A percentile compares a stretch with the other conserved stretches of the same genome.
Conservation (phyloP, 2,888 invertebrate species). For the Mechanitis messenoides region DNA sequence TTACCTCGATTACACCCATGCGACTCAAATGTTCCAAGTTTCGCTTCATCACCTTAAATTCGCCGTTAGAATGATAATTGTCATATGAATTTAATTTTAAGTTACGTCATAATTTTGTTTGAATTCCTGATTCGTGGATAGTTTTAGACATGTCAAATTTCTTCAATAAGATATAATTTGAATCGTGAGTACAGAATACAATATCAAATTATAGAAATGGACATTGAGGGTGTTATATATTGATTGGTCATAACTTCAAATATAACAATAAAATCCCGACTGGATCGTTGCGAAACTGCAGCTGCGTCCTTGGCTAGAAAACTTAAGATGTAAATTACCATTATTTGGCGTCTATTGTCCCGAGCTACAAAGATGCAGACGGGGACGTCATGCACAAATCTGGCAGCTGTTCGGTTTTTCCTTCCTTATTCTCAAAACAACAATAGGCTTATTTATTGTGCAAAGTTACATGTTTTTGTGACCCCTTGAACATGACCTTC, state of each 20-base stretch:
- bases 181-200: no score
- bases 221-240: not conserved
- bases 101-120: no score
- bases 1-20: slow-evolving; percentile 53
- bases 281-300: slow-evolving; percentile 57
- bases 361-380: slow-evolving; percentile 67
- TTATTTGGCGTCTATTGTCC: slow-evolving; percentile 66
- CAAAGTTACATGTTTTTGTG: slow-evolving; percentile 66
- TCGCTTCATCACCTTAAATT: slow-evolving; percentile 50
- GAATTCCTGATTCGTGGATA: no score
- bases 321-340: slow-evolving; percentile 76
- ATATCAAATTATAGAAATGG: not conserved
- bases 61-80: slow-evolving; percentile 43
- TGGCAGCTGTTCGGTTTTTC: slow-evolving; percentile 71
- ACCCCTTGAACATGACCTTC: slow-evolving; percentile 33
- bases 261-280: slow-evolving; percentile 39
- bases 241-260: slow-evolving; percentile 15
- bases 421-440: slow-evolving; percentile 60
- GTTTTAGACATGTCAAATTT: no score
- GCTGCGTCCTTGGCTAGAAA: slow-evolving; percentile 70
- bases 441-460: slow-evolving; percentile 64
- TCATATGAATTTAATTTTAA: no score
- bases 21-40: slow-evolving; percentile 46
- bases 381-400: slow-evolving; percentile 71
- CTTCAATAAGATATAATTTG: no score